phyloP scores from a whole-genome alignment of 2,888 invertebrate genomes.

The Acanthosoma haemorrhoidale region DNA sequence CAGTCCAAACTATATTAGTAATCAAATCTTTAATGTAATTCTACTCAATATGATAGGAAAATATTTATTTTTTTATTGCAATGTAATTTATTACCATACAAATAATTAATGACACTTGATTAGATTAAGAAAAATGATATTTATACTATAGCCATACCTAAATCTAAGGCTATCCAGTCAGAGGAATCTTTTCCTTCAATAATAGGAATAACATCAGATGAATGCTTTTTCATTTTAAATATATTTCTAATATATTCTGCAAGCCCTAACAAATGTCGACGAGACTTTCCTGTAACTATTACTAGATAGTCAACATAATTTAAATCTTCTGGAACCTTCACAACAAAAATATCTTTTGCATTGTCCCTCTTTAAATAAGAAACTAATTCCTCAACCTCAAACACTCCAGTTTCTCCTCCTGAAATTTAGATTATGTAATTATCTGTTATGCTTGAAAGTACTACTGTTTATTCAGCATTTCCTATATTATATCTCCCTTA shows the following conservation, averaged over 20 bases:
- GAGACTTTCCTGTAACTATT: slow-evolving; percentile 68
- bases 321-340: slow-evolving; percentile 63
- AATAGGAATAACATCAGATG: slow-evolving; percentile 61
- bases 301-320: slow-evolving; percentile 83
- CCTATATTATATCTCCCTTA: no score
- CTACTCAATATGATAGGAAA: no score
- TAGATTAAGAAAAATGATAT: no score
- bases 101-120: no score
- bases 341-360: slow-evolving; percentile 74
- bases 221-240: slow-evolving; percentile 64
- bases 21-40: no score
- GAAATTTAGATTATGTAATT: no score
- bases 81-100: no score
- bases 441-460: no score
- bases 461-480: no score
- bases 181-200: slow-evolving; percentile 70
- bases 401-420: slow-evolving; percentile 82
- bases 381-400: slow-evolving; percentile 80
- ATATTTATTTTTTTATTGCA: no score
- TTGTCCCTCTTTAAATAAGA: slow-evolving; percentile 70
- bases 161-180: slow-evolving; percentile 86
- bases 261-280: slow-evolving; percentile 66
- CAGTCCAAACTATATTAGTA: no score
- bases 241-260: slow-evolving; percentile 69
- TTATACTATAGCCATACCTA: no score